phyloP scores from a whole-genome alignment of 1,140 invertebrate genomes.

The Hestina assimilis region DNA sequence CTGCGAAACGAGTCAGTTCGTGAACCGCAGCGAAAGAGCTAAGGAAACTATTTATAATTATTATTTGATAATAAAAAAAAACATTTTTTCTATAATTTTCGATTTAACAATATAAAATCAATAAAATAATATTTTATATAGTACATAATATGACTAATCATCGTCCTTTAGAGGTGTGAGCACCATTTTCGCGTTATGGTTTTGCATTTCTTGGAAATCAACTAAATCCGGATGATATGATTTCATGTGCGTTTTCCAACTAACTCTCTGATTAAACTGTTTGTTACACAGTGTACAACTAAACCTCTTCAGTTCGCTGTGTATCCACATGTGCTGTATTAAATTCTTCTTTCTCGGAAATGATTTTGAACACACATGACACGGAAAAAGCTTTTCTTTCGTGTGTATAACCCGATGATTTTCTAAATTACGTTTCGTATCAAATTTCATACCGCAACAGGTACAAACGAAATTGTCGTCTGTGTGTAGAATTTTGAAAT shows the following conservation, averaged over 20 bases:
- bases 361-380: conserved; percentile 71
- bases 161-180: conserved; percentile 40
- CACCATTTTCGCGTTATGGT: conserved; percentile 41
- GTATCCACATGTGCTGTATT: conserved; percentile 75
- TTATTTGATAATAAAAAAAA: too few species aligned
- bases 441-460: conserved; percentile 45
- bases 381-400: conserved; percentile 54
- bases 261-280: conserved; percentile 72
- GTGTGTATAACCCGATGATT: conserved; percentile 57
- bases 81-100: too few species aligned
- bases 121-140: background rate
- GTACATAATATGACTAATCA: too few species aligned
- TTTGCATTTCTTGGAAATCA: conserved; percentile 41
- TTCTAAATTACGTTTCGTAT: conserved; percentile 44
- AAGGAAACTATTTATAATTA: too few species aligned
- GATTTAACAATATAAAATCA: too few species aligned
- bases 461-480: conserved; percentile 41
- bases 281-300: conserved; percentile 76
- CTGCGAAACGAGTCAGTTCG: too few species aligned
- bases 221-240: conserved; percentile 50
- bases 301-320: conserved; percentile 58
- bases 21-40: too few species aligned
- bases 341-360: conserved; percentile 76
- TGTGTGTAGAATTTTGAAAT: conserved; percentile 46
- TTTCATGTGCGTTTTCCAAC: conserved; percentile 61